Base-by-base conservation (phyloP, 2,797 vertebrate species). In the Sebastes matsubarae region DNA sequence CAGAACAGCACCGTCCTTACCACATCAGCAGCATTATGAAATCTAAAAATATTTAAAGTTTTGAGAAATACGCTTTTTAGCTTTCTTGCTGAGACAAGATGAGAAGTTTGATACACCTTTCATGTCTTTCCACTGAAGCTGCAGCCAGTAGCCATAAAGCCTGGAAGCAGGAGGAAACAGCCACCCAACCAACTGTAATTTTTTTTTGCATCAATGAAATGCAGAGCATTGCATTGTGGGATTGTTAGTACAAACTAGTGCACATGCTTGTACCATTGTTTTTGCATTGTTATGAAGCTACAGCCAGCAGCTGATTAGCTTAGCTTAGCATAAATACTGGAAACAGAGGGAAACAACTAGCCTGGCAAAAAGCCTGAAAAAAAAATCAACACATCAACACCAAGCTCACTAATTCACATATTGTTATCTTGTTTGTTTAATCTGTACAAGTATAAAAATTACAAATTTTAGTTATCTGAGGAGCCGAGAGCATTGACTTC, bases 1-100 rank as follows among this genome's bases (percentile, higher is more conserved):
- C 67, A 57, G 36, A 86, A 65, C 58, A 71, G 46, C 55, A 68
- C 42, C 6, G 42, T 50, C 50, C 75, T 54, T 25, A 72, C 77
- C 2, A 75, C 77, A 71, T 59, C 14, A 8, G 36, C 29, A 55
- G 46, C 75, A 74, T 10, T 46, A 50, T 38, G 16, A 50, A 25
- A 77, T 61, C 24, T 22, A 24, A 54, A 54, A 50, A 78, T 77
- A 1, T 59, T 3, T 55, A 76, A 36, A 75, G 42, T 50, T 68
- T 75, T 46, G 29, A 29, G n/a, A 80, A 42, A 18, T 14, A 30
- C 0, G 20, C 6, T 50, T 57, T 8, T 73, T 64, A 24, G 18
- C 27, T 66, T 77, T 58, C 22, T 30, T 67, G 54, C 27, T 7
- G 20, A 73, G 54, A 50, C n/a, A 14, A 66, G 11, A 57, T 72